Evolutionary conservation across 35 echinoderm and acorn worm species (phyloP).

Genomic region (Ophiothrix spiculata): DNA sequence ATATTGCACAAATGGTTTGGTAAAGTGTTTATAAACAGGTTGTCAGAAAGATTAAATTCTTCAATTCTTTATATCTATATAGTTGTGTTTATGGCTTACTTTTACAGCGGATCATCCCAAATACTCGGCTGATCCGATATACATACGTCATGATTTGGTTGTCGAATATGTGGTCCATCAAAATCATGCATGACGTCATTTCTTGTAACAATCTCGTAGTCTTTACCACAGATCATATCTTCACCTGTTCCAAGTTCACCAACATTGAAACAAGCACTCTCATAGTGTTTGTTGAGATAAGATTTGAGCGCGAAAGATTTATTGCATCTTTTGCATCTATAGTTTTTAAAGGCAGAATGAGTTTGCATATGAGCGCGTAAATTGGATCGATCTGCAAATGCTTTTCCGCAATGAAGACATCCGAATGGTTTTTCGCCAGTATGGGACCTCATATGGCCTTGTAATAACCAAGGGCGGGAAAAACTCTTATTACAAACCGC

Average conservation of each 20-base stretch:
- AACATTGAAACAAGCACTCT: slow-evolving; percentile 86
- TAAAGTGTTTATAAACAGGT: too few relatives aligned
- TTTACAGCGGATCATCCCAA: too few relatives aligned
- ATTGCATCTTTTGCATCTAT: slow-evolving; percentile 88
- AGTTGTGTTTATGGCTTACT: too few relatives aligned
- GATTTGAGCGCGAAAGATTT: slow-evolving; percentile 96
- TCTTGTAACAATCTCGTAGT: too few relatives aligned
- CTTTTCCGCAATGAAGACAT: slow-evolving; percentile 94
- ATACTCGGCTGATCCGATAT: too few relatives aligned
- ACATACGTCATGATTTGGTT: too few relatives aligned
- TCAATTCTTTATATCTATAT: too few relatives aligned
- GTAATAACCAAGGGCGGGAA: slow-evolving; percentile 88
- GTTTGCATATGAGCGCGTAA: slow-evolving; percentile 97
- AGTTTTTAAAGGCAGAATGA: slow-evolving; percentile 89
- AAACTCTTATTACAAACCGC: slow-evolving; percentile 92
- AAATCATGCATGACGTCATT: too few relatives aligned
- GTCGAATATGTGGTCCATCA: too few relatives aligned
- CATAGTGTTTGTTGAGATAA: slow-evolving; percentile 97
- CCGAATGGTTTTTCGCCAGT: slow-evolving; percentile 99
- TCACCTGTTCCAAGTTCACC: slow-evolving; percentile 31
- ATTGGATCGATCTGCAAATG: slow-evolving; percentile 92
- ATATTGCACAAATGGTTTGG: too few relatives aligned
- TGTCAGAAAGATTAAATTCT: too few relatives aligned
- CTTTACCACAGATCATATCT: too few relatives aligned
- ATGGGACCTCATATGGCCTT: slow-evolving; percentile 98